Evolutionary conservation across 2,888 invertebrate species (phyloP).

Genomic region (Aspidiotus destructor): DNA sequence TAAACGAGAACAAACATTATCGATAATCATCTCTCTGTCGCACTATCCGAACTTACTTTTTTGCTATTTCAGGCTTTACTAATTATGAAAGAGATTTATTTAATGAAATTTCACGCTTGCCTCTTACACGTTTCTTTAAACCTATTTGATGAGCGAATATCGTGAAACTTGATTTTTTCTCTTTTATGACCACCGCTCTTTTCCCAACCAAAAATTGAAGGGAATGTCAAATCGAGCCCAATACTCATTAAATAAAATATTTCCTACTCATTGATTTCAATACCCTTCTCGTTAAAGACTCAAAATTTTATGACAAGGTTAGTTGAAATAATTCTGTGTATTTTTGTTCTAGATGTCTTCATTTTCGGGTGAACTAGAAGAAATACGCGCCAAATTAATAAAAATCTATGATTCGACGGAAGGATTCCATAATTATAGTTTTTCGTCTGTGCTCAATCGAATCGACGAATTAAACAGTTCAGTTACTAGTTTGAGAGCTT

Average conservation of each 20-base stretch:
- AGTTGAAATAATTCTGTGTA: not conserved
- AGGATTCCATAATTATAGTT: not conserved
- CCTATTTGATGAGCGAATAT: too few relatives aligned
- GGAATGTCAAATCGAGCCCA: too few relatives aligned
- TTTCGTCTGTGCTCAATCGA: conserved; percentile 2
- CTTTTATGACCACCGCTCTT: too few relatives aligned
- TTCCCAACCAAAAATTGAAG: too few relatives aligned
- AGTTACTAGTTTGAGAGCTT: conserved; percentile 13
- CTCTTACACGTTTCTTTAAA: too few relatives aligned
- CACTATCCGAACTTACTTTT: too few relatives aligned
- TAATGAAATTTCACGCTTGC: not conserved
- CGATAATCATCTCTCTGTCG: not conserved
- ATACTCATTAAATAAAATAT: too few relatives aligned
- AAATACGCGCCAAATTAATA: conserved; percentile 13
- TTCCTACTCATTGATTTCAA: too few relatives aligned
- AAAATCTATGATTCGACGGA: not conserved
- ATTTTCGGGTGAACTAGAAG: conserved; percentile 14
- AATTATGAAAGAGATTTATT: not conserved
- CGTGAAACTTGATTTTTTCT: too few relatives aligned
- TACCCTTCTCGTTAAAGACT: too few relatives aligned
- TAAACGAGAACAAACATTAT: conserved; percentile 36
- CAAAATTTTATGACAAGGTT: not conserved
- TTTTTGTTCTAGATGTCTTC: conserved; percentile 11
- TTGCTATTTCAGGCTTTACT: too few relatives aligned
- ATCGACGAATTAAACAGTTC: conserved; percentile 19